A percentile compares a stretch with the other conserved stretches of the same genome.
Conservation (phyloP, 2,888 invertebrate species). For the Sclerodermus sp. region DNA sequence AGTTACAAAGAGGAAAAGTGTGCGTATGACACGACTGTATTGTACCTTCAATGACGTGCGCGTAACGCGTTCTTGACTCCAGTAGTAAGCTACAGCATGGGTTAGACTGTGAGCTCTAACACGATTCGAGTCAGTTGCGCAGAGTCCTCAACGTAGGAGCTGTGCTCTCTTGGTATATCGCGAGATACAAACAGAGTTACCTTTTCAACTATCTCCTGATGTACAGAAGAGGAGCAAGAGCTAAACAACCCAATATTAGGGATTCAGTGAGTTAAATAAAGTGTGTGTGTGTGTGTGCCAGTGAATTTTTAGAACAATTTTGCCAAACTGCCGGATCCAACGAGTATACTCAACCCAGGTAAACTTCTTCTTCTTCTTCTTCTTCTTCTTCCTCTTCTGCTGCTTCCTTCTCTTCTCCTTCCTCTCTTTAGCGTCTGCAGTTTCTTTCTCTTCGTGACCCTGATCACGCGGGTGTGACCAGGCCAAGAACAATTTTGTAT, state of each 20-base stretch:
- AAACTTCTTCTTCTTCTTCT: slow-evolving; percentile 12
- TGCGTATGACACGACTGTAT: too few relatives aligned
- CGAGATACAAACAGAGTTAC: slow-evolving; percentile 7
- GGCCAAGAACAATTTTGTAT: background rate
- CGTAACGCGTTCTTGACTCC: slow-evolving; percentile 3
- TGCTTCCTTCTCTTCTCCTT: too few relatives aligned
- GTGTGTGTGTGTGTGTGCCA: slow-evolving; percentile 4
- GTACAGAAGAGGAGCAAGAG: slow-evolving; percentile 27
- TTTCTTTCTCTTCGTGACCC: background rate
- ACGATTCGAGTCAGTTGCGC: slow-evolving; percentile 25
- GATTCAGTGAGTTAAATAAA: slow-evolving; percentile 17
- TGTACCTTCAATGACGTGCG: too few relatives aligned
- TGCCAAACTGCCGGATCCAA: slow-evolving; percentile 23
- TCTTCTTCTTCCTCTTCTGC: background rate
- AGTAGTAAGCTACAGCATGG: slow-evolving; percentile 22
- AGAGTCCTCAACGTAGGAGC: slow-evolving; percentile 26
- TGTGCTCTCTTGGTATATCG: slow-evolving; percentile 26
- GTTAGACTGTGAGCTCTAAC: slow-evolving; percentile 22
- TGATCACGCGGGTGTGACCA: background rate
- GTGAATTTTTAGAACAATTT: slow-evolving; percentile 6
- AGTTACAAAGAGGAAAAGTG: too few relatives aligned
- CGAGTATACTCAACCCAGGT: slow-evolving; percentile 32
- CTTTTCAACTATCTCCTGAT: slow-evolving; percentile 5
- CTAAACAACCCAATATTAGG: slow-evolving; percentile 2
- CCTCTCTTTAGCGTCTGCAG: too few relatives aligned